Evolutionary conservation across 2,797 vertebrate species (phyloP).

Genomic region (Phataginus tricuspis): DNA sequence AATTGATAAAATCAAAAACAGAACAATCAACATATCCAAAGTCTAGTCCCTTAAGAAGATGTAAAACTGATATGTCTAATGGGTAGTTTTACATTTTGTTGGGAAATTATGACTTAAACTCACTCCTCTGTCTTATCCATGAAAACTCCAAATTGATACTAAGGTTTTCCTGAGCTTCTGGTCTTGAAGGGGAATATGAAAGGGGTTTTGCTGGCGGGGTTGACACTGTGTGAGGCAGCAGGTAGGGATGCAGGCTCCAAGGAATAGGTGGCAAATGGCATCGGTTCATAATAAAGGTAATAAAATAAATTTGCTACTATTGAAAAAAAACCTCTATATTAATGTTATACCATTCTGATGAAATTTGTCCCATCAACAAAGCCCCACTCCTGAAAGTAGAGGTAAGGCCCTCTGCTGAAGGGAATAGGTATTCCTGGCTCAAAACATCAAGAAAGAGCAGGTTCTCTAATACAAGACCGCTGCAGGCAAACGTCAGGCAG

Average conservation of each 20-base stretch:
- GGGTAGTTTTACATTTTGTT: not conserved
- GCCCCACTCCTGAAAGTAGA: not conserved
- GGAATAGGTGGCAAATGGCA: not conserved
- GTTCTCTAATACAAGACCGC: not conserved
- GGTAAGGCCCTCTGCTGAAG: not conserved
- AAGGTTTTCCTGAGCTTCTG: not conserved
- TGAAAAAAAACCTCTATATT: accelerated
- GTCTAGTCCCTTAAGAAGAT: not conserved
- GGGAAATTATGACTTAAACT: not conserved
- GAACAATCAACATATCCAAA: not conserved
- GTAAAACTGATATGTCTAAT: not conserved
- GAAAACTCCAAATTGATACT: not conserved
- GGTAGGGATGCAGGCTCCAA: not conserved
- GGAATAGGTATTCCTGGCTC: not conserved
- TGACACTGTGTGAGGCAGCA: too few species aligned
- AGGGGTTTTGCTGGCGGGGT: accelerated
- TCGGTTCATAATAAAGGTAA: not conserved
- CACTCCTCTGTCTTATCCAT: not conserved
- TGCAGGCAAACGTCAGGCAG: not conserved
- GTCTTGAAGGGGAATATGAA: not conserved
- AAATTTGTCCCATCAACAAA: not conserved
- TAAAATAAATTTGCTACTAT: not conserved
- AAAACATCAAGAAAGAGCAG: not conserved
- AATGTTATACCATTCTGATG: not conserved
- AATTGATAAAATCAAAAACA: not conserved